Conservation (phyloP, 2,113 vertebrate species). For the Amazona guildingii region DNA sequence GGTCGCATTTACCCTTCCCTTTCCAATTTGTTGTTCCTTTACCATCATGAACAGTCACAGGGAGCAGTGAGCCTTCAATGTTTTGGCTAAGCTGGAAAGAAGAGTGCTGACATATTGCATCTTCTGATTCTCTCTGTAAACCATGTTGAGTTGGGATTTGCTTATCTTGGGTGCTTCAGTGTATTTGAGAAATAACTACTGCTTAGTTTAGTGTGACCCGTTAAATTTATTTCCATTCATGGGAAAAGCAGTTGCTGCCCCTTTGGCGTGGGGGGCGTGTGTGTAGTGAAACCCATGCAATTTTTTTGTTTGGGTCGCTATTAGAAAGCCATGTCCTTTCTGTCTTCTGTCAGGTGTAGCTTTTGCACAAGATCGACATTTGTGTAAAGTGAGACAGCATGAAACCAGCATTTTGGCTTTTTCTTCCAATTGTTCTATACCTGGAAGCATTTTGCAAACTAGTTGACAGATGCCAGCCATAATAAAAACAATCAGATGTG, state of each 20-base stretch:
- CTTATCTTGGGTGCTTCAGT: neutral
- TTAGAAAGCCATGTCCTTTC: neutral
- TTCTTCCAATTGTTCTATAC: neutral
- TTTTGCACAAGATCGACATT: neutral
- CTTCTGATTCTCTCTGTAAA: neutral
- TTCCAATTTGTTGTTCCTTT: neutral
- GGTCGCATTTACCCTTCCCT: neutral
- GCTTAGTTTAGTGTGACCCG: neutral
- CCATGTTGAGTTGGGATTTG: neutral
- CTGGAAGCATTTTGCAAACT: neutral
- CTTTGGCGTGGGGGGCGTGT: accelerated
- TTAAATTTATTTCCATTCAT: neutral
- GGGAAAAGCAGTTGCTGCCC: neutral
- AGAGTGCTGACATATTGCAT: neutral
- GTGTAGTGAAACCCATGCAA: neutral
- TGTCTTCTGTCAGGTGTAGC: neutral
- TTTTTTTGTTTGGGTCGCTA: neutral
- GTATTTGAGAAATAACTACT: neutral
- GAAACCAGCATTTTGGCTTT: neutral
- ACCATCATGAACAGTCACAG: neutral
- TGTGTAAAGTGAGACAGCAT: neutral
- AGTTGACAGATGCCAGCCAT: neutral
- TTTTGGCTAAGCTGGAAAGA: neutral
- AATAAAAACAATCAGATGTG: neutral
- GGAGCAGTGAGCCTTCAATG: neutral